Evolutionary conservation across 2,888 invertebrate species (phyloP), one percentile per base, ranked within the genome.

Genomic region (Ophonus ardosiacus): DNA sequence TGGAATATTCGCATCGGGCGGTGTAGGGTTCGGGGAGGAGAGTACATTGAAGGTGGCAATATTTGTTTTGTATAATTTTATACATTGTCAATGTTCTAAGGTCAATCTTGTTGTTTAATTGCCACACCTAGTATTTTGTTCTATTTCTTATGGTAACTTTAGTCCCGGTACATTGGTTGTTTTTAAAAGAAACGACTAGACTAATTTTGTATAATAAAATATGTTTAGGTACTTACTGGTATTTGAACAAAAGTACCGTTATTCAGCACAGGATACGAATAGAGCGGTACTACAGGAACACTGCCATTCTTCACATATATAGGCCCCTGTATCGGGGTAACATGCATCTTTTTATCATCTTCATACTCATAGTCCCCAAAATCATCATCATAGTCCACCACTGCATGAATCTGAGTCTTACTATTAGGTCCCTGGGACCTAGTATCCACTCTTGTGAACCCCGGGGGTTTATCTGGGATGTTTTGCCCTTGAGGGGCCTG

Each of bases 191-290:
- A n/a, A n/a, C n/a, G n/a, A n/a, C n/a, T n/a, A n/a, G n/a, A n/a
- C n/a, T n/a, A n/a, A n/a, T n/a, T n/a, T n/a, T n/a, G n/a, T n/a
- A n/a, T n/a, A 24, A 24, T 31, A 31, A 31, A 31, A 31, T 31
- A 0, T 31, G 5, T 31, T 31, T 31, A n/a, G n/a, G n/a, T n/a
- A 94, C 96, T 96, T 92, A 97, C 97, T 92, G 97, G 97, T 93
- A 97, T 97, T 93, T 97, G 97, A 88, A 97, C 95, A 91, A 96
- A 95, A 71, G 96, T 95, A 87, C 97, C 97, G 91, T 97, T 97
- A 92, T 96, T 96, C 89, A 96, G 92, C 88, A 96, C 95, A 76
- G 96, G 95, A 92, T 97, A 97, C 80, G 97, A 96, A 88, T 96
- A 97, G 65, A 97, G 92, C 21, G 97, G 97, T 86, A 97, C 97